Evolutionary conservation across 2,888 invertebrate species (phyloP).

Genomic region (Dicranocentrus wangi): DNA sequence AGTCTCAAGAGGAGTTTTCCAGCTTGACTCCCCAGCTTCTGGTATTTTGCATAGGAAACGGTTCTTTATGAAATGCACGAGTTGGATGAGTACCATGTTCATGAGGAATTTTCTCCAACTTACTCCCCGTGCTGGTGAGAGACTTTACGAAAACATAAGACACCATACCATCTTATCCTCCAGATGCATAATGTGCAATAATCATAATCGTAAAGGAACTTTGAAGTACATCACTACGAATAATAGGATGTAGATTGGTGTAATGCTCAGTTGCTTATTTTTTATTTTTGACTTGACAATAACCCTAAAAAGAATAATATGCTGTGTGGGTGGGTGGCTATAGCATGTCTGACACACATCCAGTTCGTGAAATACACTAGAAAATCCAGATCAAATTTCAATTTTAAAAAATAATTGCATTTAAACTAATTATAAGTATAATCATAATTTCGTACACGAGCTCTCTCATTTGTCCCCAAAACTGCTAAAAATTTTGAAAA

Average conservation of each 20-base stretch:
- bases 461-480: no score
- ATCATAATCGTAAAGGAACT: slow-evolving; percentile 55
- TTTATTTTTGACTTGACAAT: no score
- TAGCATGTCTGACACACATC: no score
- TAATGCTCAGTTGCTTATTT: slow-evolving; percentile 50
- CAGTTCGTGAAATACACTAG: no score
- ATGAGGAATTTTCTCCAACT: slow-evolving; percentile 8
- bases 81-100: not conserved
- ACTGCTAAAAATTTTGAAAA: no score
- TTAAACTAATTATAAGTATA: no score
- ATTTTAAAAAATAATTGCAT: no score
- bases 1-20: slow-evolving; percentile 1
- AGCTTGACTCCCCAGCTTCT: slow-evolving; percentile 20
- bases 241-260: slow-evolving; percentile 59
- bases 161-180: slow-evolving; percentile 13
- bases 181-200: slow-evolving; percentile 58
- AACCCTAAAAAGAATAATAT: no score
- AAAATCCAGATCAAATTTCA: no score
- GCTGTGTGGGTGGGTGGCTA: no score
- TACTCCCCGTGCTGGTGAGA: slow-evolving; percentile 10
- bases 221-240: slow-evolving; percentile 51
- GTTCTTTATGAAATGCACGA: no score
- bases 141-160: slow-evolving; percentile 28
- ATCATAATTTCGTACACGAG: no score
- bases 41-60: slow-evolving; percentile 32